A percentile compares a stretch with the other conserved stretches of the same genome.
Conservation (phyloP, 2,113 vertebrate species). For the Nothocercus julius region DNA sequence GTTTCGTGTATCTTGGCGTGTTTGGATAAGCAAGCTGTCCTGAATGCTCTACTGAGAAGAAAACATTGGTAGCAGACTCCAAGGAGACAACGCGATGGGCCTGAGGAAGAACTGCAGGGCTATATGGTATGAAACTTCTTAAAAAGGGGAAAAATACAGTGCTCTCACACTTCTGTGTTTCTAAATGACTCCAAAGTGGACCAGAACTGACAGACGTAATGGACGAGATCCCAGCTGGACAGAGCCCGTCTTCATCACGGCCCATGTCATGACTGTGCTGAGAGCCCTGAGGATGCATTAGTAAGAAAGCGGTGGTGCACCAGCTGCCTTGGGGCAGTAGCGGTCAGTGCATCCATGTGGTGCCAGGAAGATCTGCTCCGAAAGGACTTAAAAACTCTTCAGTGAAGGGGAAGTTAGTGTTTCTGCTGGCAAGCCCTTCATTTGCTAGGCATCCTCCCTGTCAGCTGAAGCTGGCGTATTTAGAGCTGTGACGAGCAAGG, state of each 20-base stretch:
- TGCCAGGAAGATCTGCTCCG: background rate
- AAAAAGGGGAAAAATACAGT: background rate
- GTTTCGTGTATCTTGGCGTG: background rate
- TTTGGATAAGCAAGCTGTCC: background rate
- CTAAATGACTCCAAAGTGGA: background rate
- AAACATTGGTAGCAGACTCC: background rate
- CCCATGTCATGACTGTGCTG: background rate
- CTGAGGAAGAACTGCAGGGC: background rate
- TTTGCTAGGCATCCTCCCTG: background rate
- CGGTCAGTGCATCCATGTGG: background rate
- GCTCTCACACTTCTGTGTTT: background rate
- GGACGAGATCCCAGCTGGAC: background rate
- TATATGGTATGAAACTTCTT: background rate
- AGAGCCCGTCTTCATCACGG: background rate
- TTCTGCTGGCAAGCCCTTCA: background rate
- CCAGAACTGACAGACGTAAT: background rate
- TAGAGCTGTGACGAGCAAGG: too few relatives aligned
- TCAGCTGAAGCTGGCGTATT: too few relatives aligned
- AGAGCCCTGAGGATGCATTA: accelerated
- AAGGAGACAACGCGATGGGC: background rate
- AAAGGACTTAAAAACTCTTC: background rate
- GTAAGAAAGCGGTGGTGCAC: accelerated
- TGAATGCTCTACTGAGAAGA: background rate
- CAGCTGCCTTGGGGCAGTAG: background rate
- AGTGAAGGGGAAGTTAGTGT: background rate